Conservation (phyloP, 1,140 invertebrate genomes). For the Drosophila saltans region DNA sequence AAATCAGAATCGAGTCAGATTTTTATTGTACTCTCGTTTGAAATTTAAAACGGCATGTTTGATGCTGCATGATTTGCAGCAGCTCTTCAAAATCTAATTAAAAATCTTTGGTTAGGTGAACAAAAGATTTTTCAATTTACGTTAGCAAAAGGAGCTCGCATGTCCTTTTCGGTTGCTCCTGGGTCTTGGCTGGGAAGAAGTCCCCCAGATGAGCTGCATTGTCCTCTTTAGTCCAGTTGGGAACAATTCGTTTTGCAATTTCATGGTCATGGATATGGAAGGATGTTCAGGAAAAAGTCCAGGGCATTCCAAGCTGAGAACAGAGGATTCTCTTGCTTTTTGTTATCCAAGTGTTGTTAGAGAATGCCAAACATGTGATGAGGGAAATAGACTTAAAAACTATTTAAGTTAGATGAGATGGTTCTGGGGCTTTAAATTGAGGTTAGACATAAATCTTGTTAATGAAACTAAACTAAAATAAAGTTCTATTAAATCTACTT, state of each 20-base stretch:
- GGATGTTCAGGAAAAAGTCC: not conserved
- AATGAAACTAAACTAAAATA: too few species aligned
- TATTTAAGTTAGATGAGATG: too few species aligned
- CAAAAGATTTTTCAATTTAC: slow-evolving; percentile 40
- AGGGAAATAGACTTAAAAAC: not conserved
- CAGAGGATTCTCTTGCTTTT: not conserved
- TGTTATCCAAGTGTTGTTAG: slow-evolving; percentile 7
- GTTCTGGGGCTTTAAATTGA: too few species aligned
- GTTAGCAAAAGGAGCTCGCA: slow-evolving; percentile 28
- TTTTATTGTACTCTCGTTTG: not conserved
- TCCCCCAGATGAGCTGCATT: slow-evolving; percentile 12
- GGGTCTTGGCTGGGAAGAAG: not conserved
- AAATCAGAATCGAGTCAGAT: slow-evolving; percentile 21
- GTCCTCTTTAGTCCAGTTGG: not conserved
- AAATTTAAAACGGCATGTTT: slow-evolving; percentile 19
- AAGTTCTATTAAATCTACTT: too few species aligned
- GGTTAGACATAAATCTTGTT: too few species aligned
- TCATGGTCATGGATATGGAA: slow-evolving; percentile 14
- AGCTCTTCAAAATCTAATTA: slow-evolving; percentile 52
- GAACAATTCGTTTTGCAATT: slow-evolving; percentile 15
- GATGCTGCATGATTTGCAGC: slow-evolving; percentile 16
- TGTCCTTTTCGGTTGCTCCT: slow-evolving; percentile 14
- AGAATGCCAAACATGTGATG: not conserved
- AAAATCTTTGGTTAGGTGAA: slow-evolving; percentile 40
- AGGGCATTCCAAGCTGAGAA: not conserved